Evolutionary conservation across 2,888 invertebrate genomes (phyloP), one percentile per base, ranked within the genome.

Genomic region (Trilocha varians): DNA sequence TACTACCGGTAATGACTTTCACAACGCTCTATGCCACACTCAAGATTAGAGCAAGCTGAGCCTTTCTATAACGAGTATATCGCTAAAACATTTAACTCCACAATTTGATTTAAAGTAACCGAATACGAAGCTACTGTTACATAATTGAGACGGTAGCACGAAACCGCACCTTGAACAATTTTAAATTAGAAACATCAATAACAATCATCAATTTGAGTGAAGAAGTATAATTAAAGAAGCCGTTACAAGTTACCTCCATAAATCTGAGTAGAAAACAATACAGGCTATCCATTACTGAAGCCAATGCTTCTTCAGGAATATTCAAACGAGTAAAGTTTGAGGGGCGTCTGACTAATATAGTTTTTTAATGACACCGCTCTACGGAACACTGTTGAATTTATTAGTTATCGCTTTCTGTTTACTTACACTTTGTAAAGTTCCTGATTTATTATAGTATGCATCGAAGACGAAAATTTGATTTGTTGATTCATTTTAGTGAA

Each of bases 211-310:
- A 83, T 79, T 82, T 80, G 75, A 76, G 70, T 78, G 70, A 79
- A 80, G 77, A 78, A 78, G 74, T 82, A 71, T 84, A 83, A 84
- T 85, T 83, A 80, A 83, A 83, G 82, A 82, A 82, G 80, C 80
- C 79, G 77, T 83, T 80, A 82, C 79, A 83, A 85, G 82, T 84
- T 80, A 78, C 82, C 78, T 78, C 82, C 78, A 84, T 85, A 84
- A 85, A 85, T 85, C 82, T 80, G 80, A 67, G 62, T 65, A 62
- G 68, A 65, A 71, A 80, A 82, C 83, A 84, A 82, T 83, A 83
- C 77, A 70, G 65, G 73, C 78, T 79, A 82, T 83, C 69, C 75
- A 78, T 84, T 83, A 78, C 71, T 60, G 53, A 61, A 68, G 72
- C 69, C 70, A 68, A 75, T 78, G 75, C 74, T 78, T 70, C 76